Percentiles rank a stretch among this genome's conserved stretches.
phyloP scores from a whole-genome alignment of 2,888 invertebrate species.

The Caenorhabditis sulstoni region DNA sequence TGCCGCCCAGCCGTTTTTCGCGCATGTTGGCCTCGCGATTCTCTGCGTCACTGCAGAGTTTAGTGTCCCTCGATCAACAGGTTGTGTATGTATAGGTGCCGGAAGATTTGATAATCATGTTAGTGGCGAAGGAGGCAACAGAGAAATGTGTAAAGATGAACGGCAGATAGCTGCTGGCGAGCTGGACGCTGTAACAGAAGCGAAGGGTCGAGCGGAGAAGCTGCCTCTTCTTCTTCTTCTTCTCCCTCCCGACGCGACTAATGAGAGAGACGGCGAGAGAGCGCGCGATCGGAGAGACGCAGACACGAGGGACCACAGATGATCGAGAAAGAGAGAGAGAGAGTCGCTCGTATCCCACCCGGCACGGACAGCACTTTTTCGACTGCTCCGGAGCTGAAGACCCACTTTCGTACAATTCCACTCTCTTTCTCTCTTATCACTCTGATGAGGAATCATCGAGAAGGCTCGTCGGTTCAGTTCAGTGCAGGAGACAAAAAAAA shows the following conservation, averaged over 20 bases:
- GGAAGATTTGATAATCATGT: conserved; percentile 47
- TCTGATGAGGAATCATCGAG: conserved; percentile 2
- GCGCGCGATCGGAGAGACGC: conserved; percentile 3
- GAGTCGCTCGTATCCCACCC: too few species aligned
- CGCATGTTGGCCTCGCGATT: conserved; percentile 8
- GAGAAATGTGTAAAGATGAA: conserved; percentile 52
- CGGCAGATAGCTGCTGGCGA: conserved; percentile 31
- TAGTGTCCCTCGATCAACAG: conserved; percentile 31
- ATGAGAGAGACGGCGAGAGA: conserved; percentile 30
- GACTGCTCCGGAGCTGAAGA: conserved; percentile 8
- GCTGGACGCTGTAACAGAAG: conserved; percentile 44
- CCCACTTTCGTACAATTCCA: conserved; percentile 28
- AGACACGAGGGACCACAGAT: conserved; percentile 39
- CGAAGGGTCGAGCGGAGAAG: conserved; percentile 10
- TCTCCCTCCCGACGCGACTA: conserved; percentile 42
- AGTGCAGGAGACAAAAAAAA: conserved; percentile 15
- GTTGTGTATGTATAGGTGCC: conserved; percentile 26
- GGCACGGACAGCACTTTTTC: conserved; percentile 45
- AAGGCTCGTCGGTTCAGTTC: conserved; percentile 3
- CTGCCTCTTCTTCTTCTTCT: conserved; percentile 5
- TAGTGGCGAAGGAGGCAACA: conserved; percentile 13
- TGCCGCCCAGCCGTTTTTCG: neutral
- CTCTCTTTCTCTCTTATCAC: conserved; percentile 84
- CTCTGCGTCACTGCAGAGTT: conserved; percentile 6
- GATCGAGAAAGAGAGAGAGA: conserved; percentile 16